These are phyloP conservation scores for Cyclura pinguis DNA, from an alignment of 2,797 vertebrate species.

Conservation along the genomic window DNA sequence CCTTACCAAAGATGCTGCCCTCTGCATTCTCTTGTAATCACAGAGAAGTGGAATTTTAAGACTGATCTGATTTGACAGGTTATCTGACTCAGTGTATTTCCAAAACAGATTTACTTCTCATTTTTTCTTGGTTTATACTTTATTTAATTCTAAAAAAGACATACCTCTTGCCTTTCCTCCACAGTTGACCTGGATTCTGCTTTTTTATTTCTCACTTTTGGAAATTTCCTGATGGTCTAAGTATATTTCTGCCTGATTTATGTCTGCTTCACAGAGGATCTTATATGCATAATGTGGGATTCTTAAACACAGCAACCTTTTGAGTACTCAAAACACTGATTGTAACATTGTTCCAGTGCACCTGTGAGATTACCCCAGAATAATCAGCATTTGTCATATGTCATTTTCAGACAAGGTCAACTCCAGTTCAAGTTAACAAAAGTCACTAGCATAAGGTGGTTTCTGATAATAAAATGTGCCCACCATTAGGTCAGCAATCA, in stretches of 20 bases:
- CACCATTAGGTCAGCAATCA: not conserved
- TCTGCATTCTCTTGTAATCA: slow-evolving; percentile 48
- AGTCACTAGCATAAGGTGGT: not conserved
- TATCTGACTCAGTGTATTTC: slow-evolving; percentile 51
- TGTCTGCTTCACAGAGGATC: not conserved
- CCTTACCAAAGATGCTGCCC: slow-evolving; percentile 24
- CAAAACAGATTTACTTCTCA: slow-evolving; percentile 25
- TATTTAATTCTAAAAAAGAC: not conserved
- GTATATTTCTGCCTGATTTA: not conserved
- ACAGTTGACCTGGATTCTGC: not conserved
- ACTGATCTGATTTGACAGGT: slow-evolving; percentile 30
- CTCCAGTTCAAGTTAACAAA: not conserved
- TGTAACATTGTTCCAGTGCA: not conserved
- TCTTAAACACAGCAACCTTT: not conserved
- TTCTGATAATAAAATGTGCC: not conserved
- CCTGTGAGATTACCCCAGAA: not conserved
- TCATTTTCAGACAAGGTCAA: not conserved
- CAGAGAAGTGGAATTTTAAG: slow-evolving; percentile 18
- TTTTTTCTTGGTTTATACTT: slow-evolving; percentile 4
- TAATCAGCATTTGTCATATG: not conserved
- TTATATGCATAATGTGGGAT: not conserved
- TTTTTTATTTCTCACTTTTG: not conserved
- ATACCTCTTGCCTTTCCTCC: not conserved
- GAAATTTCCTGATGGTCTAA: slow-evolving; percentile 13
- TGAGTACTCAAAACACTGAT: not conserved